These are phyloP conservation scores for Gallinago solitaria DNA, from an alignment of 2,797 vertebrate species.

Conservation along the genomic window DNA sequence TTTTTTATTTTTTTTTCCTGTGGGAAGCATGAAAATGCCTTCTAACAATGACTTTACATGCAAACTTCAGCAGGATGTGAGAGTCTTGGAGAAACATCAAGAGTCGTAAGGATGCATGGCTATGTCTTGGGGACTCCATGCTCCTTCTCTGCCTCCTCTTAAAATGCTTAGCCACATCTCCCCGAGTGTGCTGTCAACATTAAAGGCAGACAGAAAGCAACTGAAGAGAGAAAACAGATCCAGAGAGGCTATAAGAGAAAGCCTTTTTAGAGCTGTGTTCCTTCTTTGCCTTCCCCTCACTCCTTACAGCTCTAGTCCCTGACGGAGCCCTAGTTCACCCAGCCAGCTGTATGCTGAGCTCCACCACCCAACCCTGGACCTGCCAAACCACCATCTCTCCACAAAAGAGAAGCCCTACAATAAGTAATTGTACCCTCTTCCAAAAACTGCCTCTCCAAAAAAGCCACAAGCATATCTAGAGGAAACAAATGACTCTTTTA, in stretches of 20 bases:
- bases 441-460: not conserved
- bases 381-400: not conserved
- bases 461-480: not conserved
- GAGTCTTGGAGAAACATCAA: not conserved
- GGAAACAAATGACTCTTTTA: not conserved
- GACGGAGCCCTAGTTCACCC: not conserved
- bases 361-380: not conserved
- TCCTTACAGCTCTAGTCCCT: not conserved
- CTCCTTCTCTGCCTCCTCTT: not conserved
- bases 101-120: not conserved
- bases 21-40: not conserved
- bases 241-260: not conserved
- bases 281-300: not conserved
- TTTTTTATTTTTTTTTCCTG: not conserved
- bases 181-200: not conserved
- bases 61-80: not conserved
- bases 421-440: not conserved
- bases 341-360: not conserved
- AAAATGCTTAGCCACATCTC: not conserved
- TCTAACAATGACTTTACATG: not conserved
- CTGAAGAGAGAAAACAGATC: not conserved
- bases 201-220: not conserved
- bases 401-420: not conserved
- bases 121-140: accelerated
- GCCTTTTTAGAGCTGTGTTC: not conserved